A percentile compares a stretch with the other conserved stretches of the same genome.
Evolutionary conservation across 2,888 invertebrate species (phyloP).

Genomic region (Phymatocera aterrima): DNA sequence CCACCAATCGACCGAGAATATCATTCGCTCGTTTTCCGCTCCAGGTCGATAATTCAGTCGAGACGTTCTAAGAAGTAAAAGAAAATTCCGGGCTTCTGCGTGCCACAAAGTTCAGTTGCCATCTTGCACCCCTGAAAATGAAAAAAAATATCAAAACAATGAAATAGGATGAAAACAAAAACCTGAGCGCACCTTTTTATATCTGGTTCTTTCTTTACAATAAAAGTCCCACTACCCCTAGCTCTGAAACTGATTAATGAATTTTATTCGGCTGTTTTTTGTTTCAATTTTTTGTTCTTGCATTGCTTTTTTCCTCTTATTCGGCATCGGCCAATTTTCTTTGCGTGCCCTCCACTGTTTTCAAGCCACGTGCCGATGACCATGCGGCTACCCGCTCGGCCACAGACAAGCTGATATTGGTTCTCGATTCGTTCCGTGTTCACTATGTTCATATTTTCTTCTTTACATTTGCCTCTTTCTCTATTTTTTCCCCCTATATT

Average conservation of each 20-base stretch:
- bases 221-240: neutral
- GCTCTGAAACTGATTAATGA: neutral
- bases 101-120: constrained; percentile 11
- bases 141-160: neutral
- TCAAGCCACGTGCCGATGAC: too few species aligned
- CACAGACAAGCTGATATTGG: too few species aligned
- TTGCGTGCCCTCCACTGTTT: too few species aligned
- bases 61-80: neutral
- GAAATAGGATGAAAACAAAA: neutral
- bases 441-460: neutral
- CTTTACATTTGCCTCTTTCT: too few species aligned
- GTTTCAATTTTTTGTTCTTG: neutral
- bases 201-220: too few species aligned
- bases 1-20: constrained; percentile 33
- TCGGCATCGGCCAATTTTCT: too few species aligned
- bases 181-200: too few species aligned
- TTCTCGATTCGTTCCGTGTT: constrained; percentile 9
- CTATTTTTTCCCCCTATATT: neutral
- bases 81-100: neutral
- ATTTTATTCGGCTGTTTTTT: neutral
- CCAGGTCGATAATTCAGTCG: constrained; percentile 32
- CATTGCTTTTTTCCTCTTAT: too few species aligned
- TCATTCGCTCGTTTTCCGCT: constrained; percentile 36
- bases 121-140: too few species aligned
- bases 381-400: too few species aligned